phyloP scores from a whole-genome alignment of 2,797 vertebrate species.

The Delichon dasypus region DNA sequence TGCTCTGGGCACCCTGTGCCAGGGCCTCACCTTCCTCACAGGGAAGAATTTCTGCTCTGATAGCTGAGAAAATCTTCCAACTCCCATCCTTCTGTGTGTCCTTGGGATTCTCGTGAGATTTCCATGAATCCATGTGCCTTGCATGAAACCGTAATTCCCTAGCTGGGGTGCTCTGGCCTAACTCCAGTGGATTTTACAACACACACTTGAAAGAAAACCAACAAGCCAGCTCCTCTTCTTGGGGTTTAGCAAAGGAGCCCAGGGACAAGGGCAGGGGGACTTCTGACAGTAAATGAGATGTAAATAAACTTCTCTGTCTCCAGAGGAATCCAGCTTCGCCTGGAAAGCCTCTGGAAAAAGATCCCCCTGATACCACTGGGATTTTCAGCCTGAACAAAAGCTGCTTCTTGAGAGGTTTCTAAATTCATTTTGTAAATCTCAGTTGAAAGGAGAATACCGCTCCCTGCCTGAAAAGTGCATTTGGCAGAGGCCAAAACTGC shows the following conservation, averaged over 20 bases:
- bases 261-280: not conserved
- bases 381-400: not conserved
- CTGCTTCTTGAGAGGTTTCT: not conserved
- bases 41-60: not conserved
- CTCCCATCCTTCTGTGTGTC: fast-evolving
- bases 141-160: not conserved
- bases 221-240: not conserved
- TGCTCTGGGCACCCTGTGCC: not conserved
- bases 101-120: not conserved
- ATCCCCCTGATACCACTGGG: not conserved
- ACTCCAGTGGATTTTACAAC: not conserved
- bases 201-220: not conserved
- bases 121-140: fast-evolving
- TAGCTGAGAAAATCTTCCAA: not conserved
- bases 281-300: not conserved
- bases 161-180: not conserved
- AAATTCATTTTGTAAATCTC: not conserved
- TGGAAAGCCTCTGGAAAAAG: not conserved
- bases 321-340: not conserved
- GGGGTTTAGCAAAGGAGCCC: not conserved
- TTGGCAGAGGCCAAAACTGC: not conserved
- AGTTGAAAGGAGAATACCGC: not conserved
- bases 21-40: not conserved
- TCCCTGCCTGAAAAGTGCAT: not conserved
- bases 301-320: not conserved